Evolutionary conservation across 2,797 vertebrate species (phyloP), one percentile per base, ranked within the genome.

Genomic region (Alfaro cultratus): DNA sequence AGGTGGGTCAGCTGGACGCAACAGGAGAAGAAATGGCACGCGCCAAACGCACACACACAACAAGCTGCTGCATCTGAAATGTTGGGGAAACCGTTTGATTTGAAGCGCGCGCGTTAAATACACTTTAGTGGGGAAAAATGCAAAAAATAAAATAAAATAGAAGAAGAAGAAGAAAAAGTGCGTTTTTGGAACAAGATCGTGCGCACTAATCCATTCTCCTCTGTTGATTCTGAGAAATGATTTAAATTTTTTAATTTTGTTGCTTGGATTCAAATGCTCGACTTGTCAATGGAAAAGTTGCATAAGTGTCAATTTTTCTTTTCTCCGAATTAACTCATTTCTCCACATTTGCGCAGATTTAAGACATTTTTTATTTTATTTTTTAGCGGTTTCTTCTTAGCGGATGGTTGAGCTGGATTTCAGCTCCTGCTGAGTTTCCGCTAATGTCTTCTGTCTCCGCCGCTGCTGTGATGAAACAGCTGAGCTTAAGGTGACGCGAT

Each of bases 1-100:
- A 97, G 97, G 97, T 98, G 95, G 88, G 94, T 78, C 75, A 62
- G 53, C 39, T 16, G 21, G 16, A 21, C 78, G 74, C 67, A 81
- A 76, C 26, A 53, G 41, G 47, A 41, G 31, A n/a, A 39, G 12
- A 3, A 8, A 51, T n/a, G n/a, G n/a, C n/a, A n/a, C 47, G 43
- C 43, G 2, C 43, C 43, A 43, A 10, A 18, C 46, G 0, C 46
- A 47, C 46, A 18, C 46, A 2, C 46, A 16, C 46, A 16, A 49
- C 43, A 47, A 16, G 2, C 21, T n/a, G 2, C 21, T n/a, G n/a
- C n/a, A 41, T 68, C 36, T 26, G 23, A 68, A 68, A 68, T 68
- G 64, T 26, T 23, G 21, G 21, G 64, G 10, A 68, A 68, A 39
- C 3, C 21, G 39, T 26, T 64, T 36, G 3, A 26, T 68, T 41